These are phyloP conservation scores for Amphilophus citrinellus DNA, from an alignment of 2,113 vertebrate genomes.

Conservation along the genomic window DNA sequence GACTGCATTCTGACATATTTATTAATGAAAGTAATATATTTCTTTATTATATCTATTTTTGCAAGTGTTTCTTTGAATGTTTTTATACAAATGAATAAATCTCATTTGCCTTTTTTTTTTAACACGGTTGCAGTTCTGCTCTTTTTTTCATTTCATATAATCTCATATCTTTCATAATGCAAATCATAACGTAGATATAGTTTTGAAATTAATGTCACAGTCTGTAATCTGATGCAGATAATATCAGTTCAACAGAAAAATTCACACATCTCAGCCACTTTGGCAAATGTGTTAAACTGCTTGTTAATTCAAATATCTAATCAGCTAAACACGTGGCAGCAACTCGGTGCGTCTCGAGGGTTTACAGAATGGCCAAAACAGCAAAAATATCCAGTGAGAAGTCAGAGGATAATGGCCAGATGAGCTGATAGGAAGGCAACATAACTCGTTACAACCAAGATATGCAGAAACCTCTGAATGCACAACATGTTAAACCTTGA, in stretches of 20 bases:
- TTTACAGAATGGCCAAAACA: too few species aligned
- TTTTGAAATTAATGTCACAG: background rate
- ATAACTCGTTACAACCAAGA: too few species aligned
- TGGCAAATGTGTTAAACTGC: background rate
- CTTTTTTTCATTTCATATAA: background rate
- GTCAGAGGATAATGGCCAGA: too few species aligned
- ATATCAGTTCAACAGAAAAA: background rate
- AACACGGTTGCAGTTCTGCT: constrained; percentile 15
- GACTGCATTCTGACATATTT: constrained; percentile 81
- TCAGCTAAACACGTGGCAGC: background rate
- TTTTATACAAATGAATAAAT: constrained; percentile 84
- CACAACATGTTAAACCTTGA: too few species aligned
- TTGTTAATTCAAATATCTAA: background rate
- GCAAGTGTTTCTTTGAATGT: constrained; percentile 73
- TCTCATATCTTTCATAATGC: background rate
- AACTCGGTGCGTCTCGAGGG: background rate
- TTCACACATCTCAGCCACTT: background rate
- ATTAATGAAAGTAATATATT: constrained; percentile 89
- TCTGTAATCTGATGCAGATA: background rate
- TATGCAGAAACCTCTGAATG: too few species aligned
- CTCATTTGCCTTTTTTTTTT: constrained; percentile 60
- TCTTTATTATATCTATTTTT: constrained; percentile 83
- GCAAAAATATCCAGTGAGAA: too few species aligned
- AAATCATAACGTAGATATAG: background rate
- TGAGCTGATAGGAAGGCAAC: too few species aligned